Evolutionary conservation across 2,888 invertebrate genomes (phyloP).

Genomic region (Drosophila imparisetae): DNA sequence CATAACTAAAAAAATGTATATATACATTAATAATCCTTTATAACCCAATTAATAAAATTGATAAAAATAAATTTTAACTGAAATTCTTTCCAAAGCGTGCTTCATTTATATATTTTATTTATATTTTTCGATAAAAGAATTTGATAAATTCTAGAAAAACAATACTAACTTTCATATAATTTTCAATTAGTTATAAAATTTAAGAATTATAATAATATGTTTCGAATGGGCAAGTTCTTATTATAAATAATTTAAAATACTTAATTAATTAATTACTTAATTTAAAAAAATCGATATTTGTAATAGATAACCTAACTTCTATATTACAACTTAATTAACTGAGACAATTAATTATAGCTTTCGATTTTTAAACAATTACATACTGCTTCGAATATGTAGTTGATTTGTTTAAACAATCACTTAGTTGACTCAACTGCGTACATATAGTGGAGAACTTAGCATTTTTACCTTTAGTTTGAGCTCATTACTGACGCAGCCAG

Average conservation of each 20-base stretch:
- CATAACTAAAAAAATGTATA: neutral
- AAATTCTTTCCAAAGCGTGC: neutral
- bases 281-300: neutral
- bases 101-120: neutral
- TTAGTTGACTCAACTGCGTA: conserved; percentile 15
- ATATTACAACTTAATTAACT: neutral
- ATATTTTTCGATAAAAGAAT: neutral
- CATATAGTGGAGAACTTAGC: neutral
- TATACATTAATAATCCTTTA: neutral
- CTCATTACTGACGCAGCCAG: conserved; percentile 23
- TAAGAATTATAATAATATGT: neutral
- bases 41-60: neutral
- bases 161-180: neutral
- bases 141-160: neutral
- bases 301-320: neutral
- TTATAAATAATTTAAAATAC: neutral
- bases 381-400: neutral
- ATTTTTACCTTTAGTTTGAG: conserved; percentile 10
- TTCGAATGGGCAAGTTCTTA: neutral
- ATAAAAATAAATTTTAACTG: neutral
- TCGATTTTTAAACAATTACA: neutral
- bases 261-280: neutral
- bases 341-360: neutral
- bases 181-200: neutral
- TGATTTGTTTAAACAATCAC: conserved; percentile 3